These are phyloP conservation scores for Melanostoma scalare DNA, from an alignment of 2,888 invertebrate genomes.

Conservation along the genomic window DNA sequence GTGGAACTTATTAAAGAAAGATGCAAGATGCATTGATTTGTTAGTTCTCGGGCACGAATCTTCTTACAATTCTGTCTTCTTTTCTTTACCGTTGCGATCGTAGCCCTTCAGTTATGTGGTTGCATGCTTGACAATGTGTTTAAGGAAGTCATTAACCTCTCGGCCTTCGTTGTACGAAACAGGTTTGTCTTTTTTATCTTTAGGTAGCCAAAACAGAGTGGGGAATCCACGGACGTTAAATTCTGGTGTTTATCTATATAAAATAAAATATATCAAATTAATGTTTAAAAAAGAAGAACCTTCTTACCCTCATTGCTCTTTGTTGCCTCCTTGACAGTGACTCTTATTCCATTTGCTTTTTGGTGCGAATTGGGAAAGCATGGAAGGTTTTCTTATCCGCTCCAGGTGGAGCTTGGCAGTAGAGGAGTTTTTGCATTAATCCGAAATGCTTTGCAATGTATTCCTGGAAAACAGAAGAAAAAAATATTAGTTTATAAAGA, in stretches of 20 bases:
- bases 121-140: conserved; percentile 96
- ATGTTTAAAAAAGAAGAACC: too few relatives aligned
- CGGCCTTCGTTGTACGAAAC: conserved; percentile 96
- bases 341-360: too few relatives aligned
- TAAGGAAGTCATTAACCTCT: conserved; percentile 95
- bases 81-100: conserved; percentile 90
- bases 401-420: too few relatives aligned
- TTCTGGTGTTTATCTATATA: conserved; percentile 82
- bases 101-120: conserved; percentile 93
- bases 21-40: conserved; percentile 41
- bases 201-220: conserved; percentile 97
- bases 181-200: conserved; percentile 89
- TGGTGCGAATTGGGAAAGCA: too few relatives aligned
- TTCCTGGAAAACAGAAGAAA: too few relatives aligned
- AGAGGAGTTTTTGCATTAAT: too few relatives aligned
- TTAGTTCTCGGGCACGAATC: conserved; percentile 1
- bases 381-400: too few relatives aligned
- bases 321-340: too few relatives aligned
- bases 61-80: conserved; percentile 80
- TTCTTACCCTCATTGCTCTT: too few relatives aligned
- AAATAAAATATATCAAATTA: too few relatives aligned
- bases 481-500: too few relatives aligned
- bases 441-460: too few relatives aligned
- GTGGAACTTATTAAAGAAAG: conserved; percentile 61
- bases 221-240: conserved; percentile 99